Conservation (phyloP, 2,113 vertebrate genomes). For the Heterochromis multidens region DNA sequence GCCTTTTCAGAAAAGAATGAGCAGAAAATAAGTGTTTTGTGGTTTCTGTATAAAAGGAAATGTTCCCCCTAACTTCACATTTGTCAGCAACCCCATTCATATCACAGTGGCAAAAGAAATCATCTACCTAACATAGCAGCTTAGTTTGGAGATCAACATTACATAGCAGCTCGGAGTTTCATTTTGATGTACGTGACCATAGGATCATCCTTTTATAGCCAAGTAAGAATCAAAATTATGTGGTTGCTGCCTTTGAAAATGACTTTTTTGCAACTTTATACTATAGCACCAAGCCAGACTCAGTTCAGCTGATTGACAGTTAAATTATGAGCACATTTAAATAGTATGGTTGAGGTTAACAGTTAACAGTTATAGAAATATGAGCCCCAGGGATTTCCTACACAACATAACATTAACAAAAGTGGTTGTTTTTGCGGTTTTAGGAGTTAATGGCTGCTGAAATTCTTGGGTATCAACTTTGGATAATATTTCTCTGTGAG, state of each 20-base stretch:
- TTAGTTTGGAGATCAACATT: neutral
- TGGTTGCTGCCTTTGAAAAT: neutral
- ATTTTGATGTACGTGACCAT: neutral
- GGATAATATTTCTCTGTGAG: neutral
- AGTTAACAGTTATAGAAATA: neutral
- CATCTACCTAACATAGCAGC: neutral
- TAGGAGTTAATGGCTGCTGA: neutral
- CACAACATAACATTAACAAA: neutral
- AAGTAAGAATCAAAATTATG: neutral
- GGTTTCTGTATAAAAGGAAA: neutral
- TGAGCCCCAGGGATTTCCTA: neutral
- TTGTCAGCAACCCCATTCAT: neutral
- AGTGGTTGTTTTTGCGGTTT: neutral
- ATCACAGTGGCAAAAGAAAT: neutral
- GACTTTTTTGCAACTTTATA: neutral
- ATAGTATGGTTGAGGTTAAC: neutral
- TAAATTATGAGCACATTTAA: neutral
- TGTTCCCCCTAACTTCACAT: neutral
- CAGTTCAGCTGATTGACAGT: neutral
- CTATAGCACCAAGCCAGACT: neutral
- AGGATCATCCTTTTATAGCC: neutral
- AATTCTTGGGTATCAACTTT: neutral
- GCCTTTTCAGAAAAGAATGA: neutral
- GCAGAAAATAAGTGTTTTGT: neutral
- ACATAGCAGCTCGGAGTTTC: neutral